Evolutionary conservation across 2,797 vertebrate genomes (phyloP), one percentile per base, ranked within the genome.

Genomic region (Enoplosus armatus): DNA sequence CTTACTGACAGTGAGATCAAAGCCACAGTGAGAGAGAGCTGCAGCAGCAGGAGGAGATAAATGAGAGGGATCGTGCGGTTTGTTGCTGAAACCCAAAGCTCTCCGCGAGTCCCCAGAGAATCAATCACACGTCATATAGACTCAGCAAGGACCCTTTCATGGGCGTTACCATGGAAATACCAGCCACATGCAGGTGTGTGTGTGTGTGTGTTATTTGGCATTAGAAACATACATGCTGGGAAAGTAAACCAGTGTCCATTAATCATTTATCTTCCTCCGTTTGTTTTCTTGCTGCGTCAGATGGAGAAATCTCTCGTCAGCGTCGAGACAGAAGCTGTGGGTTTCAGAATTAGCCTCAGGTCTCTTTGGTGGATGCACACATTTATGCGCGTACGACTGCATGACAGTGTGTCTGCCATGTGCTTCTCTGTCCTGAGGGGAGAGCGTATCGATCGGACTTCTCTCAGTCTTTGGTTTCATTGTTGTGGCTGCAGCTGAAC

Each of bases 81-180:
- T 77, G 58, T 35, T 81, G 66, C 29, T 72, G 69, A 86, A 87
- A 78, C 26, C 2, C 27, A 63, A 70, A 70, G n/a, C 72, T 76
- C 22, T 26, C 43, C 35, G 22, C 20, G 24, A 62, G 45, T 85
- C 86, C 67, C 80, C 26, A 18, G 77, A 81, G 86, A 85, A 63
- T 77, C 69, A 77, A 70, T 89, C 79, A 54, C 62, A 79, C 73
- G 70, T 77, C 29, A 87, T 74, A 78, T 26, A 79, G 54, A 80
- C 69, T 82, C 67, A 63, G 54, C 71, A 80, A 79, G 67, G 79
- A 73, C 56, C 75, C 75, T 75, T 71, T 75, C 50, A 73, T 66
- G 31, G 58, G 56, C 2, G 85, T 87, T 89, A 41, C 79, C 85
- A 90, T 90, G 83, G 85, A 56, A 67, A 91, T 80, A 62, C 59